phyloP scores from a whole-genome alignment of 2,888 invertebrate genomes.

The Eupeodes luniger region DNA sequence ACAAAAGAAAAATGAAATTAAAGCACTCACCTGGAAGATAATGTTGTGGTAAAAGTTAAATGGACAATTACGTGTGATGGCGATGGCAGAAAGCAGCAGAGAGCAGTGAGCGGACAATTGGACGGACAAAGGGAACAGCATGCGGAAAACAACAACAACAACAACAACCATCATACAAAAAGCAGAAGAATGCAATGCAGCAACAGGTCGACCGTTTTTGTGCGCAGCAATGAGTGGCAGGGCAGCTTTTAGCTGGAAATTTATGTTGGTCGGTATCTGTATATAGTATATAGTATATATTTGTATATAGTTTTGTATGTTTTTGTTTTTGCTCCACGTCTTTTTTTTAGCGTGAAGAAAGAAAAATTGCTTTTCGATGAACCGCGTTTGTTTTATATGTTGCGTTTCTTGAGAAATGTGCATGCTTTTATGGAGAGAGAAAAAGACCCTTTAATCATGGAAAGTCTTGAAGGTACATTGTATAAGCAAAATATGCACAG shows the following conservation, averaged over 20 bases:
- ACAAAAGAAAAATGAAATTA: slow-evolving; percentile 69
- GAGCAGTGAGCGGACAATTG: slow-evolving; percentile 44
- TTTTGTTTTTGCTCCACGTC: neutral
- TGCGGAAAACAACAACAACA: neutral
- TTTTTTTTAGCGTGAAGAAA: slow-evolving; percentile 14
- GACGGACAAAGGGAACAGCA: slow-evolving; percentile 45
- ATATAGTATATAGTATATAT: neutral
- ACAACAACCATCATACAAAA: neutral
- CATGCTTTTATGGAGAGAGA: neutral
- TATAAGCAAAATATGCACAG: neutral
- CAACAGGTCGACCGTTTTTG: slow-evolving; percentile 38
- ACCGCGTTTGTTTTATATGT: slow-evolving; percentile 22
- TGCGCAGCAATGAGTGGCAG: slow-evolving; percentile 39
- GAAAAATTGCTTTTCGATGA: slow-evolving; percentile 36
- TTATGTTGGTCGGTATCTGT: slow-evolving; percentile 32
- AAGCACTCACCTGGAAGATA: slow-evolving; percentile 74
- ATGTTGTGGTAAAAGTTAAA: slow-evolving; percentile 75
- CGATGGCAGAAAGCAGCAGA: slow-evolving; percentile 16
- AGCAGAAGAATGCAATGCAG: slow-evolving; percentile 41
- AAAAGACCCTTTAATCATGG: slow-evolving; percentile 19
- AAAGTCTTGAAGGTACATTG: neutral
- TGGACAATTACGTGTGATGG: slow-evolving; percentile 71
- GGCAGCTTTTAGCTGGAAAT: slow-evolving; percentile 39
- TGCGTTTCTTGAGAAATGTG: slow-evolving; percentile 18
- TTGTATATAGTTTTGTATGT: no score